Conservation (phyloP, 2,888 invertebrate species). For the Diplolepis rosae region DNA sequence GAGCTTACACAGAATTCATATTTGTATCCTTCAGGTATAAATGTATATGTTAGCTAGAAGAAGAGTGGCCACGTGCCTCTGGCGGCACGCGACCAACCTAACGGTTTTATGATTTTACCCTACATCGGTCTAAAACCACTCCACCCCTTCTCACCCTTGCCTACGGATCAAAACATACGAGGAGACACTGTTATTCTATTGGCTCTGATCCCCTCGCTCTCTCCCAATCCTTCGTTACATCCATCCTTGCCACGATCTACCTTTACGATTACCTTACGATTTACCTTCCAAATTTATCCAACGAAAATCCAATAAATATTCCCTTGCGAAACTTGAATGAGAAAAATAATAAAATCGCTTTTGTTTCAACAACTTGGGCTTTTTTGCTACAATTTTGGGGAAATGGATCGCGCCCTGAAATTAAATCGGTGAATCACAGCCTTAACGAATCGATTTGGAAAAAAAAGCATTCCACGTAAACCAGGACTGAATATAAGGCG, state of each 20-base stretch:
- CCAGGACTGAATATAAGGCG: slow-evolving; percentile 17
- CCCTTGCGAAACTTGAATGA: neutral
- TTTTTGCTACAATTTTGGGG: neutral
- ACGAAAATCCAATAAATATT: neutral
- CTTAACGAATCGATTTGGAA: slow-evolving; percentile 25
- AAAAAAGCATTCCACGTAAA: neutral
- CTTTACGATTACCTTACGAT: slow-evolving; percentile 38
- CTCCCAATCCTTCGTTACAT: slow-evolving; percentile 52
- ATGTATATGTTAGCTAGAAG: slow-evolving; percentile 51
- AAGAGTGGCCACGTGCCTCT: slow-evolving; percentile 68
- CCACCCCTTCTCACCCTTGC: slow-evolving; percentile 69
- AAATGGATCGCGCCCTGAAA: slow-evolving; percentile 1
- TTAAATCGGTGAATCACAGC: neutral
- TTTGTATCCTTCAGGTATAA: slow-evolving; percentile 35
- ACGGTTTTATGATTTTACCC: slow-evolving; percentile 71
- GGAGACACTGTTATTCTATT: slow-evolving; percentile 70
- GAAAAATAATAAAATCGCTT: too few relatives aligned
- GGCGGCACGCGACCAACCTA: slow-evolving; percentile 72
- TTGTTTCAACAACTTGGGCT: too few relatives aligned
- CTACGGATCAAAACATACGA: slow-evolving; percentile 64
- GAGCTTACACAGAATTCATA: slow-evolving; percentile 27
- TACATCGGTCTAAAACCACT: slow-evolving; percentile 66
- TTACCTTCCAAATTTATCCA: slow-evolving; percentile 17
- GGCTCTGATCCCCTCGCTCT: slow-evolving; percentile 59
- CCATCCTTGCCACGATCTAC: slow-evolving; percentile 49